phyloP scores from a whole-genome alignment of 2,113 vertebrate genomes.

The Astur gentilis region DNA sequence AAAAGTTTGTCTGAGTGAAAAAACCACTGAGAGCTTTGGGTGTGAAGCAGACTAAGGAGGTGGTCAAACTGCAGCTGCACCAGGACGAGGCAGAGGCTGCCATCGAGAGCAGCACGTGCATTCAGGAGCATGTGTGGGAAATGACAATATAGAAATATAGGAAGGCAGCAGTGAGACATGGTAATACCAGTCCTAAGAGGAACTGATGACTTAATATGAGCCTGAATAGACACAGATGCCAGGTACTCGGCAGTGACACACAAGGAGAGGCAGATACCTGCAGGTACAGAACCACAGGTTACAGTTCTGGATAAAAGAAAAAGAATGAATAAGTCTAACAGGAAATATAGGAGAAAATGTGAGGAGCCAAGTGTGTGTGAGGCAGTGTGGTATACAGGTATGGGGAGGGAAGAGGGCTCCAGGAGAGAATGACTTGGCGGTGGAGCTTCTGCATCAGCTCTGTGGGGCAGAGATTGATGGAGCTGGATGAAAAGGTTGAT shows the following conservation, averaged over 20 bases:
- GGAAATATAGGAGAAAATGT: not conserved
- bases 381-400: not conserved
- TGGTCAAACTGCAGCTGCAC: not conserved
- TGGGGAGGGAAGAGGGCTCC: not conserved
- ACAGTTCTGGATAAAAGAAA: not conserved
- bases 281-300: not conserved
- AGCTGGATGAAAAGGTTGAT: not conserved
- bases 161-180: not conserved
- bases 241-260: not conserved
- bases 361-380: not conserved
- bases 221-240: not conserved
- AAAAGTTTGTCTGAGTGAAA: not conserved
- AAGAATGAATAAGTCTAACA: not conserved
- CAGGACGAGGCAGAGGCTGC: not conserved
- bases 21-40: not conserved
- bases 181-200: not conserved
- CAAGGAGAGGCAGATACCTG: not conserved
- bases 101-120: fast-evolving
- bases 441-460: not conserved
- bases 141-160: not conserved
- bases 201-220: not conserved
- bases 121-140: not conserved
- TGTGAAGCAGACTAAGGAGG: not conserved
- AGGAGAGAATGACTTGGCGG: not conserved
- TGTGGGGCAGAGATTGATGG: not conserved